Evolutionary conservation across 1,140 invertebrate genomes (phyloP).

Genomic region (Zaprionus kolodkinae): DNA sequence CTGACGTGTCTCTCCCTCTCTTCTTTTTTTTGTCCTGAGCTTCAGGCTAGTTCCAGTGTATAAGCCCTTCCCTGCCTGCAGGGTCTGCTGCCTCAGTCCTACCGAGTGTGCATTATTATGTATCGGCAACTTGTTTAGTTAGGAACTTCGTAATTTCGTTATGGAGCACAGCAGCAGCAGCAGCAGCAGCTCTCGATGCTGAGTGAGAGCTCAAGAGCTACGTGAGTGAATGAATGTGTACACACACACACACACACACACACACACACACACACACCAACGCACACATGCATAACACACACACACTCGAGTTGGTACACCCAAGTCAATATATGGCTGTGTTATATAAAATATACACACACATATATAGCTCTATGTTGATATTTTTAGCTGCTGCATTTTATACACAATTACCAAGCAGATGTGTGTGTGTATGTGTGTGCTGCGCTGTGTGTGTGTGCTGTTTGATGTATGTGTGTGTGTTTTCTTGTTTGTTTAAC

Average conservation of each 20-base stretch:
- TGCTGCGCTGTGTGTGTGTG: conserved; percentile 21
- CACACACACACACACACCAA: background rate
- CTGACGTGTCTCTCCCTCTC: background rate
- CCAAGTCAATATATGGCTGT: conserved; percentile 8
- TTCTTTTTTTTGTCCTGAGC: background rate
- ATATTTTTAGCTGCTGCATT: conserved; percentile 63
- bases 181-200: conserved; percentile 26
- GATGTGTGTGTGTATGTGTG: conserved; percentile 38
- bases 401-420: conserved; percentile 44
- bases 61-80: background rate
- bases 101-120: conserved; percentile 53
- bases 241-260: conserved; percentile 3
- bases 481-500: conserved; percentile 61
- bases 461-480: conserved; percentile 15
- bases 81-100: too few species aligned
- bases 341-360: conserved; percentile 23
- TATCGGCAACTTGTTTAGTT: conserved; percentile 78
- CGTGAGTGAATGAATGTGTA: conserved; percentile 38
- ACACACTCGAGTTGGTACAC: background rate
- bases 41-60: background rate
- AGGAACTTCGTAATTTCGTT: conserved; percentile 73
- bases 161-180: too few species aligned
- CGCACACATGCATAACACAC: background rate
- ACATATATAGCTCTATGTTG: conserved; percentile 39
- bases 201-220: conserved; percentile 42